Conservation (phyloP, 2,113 vertebrate species). For the Cygnus atratus region DNA sequence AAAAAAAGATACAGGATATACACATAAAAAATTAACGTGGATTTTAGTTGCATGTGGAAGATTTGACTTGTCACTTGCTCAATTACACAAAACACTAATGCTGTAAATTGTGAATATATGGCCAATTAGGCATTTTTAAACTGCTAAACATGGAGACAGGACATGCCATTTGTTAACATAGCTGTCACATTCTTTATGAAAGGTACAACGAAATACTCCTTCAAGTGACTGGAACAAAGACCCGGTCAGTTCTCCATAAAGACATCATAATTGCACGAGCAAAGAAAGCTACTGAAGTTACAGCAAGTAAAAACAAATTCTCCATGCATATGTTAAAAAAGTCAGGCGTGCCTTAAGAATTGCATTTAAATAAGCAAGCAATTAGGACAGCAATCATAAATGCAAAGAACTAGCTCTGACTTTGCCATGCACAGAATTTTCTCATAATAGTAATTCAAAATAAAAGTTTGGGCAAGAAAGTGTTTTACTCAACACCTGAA, state of each 20-base stretch:
- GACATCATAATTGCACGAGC: constrained; percentile 43
- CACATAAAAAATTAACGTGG: neutral
- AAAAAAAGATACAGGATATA: constrained; percentile 31
- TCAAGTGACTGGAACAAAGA: constrained; percentile 47
- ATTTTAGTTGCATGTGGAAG: constrained; percentile 30
- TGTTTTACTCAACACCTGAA: constrained; percentile 20
- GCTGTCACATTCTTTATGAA: constrained; percentile 41
- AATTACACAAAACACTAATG: constrained; percentile 52
- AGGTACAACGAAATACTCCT: constrained; percentile 58
- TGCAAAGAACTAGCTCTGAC: neutral
- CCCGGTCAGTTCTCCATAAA: constrained; percentile 54
- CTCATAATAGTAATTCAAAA: neutral
- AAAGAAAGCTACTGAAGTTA: constrained; percentile 28
- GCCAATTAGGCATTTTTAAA: constrained; percentile 61
- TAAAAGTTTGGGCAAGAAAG: constrained; percentile 21
- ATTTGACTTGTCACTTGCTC: constrained; percentile 60
- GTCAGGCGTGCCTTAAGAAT: neutral
- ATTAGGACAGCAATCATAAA: constrained; percentile 35
- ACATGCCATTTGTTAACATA: constrained; percentile 56
- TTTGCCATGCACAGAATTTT: constrained; percentile 35
- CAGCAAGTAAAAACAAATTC: constrained; percentile 54
- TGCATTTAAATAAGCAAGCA: constrained; percentile 50
- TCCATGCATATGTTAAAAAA: neutral
- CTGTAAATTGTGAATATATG: constrained; percentile 3
- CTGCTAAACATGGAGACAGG: constrained; percentile 49